These are phyloP conservation scores for Ischnus inquisitorius DNA, from an alignment of 2,888 invertebrate genomes.

Conservation along the genomic window DNA sequence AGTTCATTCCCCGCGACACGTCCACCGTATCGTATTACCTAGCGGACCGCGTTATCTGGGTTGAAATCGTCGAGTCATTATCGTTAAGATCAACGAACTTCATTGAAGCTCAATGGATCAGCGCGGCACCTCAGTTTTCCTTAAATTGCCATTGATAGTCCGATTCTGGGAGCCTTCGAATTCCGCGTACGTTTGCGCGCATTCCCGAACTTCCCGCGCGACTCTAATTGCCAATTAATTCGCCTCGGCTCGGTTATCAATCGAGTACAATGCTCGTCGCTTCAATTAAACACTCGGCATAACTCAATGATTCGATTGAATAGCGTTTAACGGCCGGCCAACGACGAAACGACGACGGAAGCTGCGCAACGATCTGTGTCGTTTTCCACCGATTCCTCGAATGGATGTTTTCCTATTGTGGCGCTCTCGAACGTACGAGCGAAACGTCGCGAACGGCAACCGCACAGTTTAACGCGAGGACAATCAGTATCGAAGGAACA, in stretches of 20 bases:
- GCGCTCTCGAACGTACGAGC: background rate
- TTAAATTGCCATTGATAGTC: background rate
- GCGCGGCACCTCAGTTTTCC: constrained; percentile 10
- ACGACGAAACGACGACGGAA: too few relatives aligned
- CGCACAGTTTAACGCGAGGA: background rate
- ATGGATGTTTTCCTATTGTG: background rate
- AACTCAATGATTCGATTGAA: constrained; percentile 59
- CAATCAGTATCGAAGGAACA: background rate
- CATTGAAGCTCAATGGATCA: background rate
- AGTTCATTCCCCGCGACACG: too few relatives aligned
- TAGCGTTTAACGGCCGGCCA: background rate
- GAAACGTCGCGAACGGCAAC: background rate
- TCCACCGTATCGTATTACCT: too few relatives aligned
- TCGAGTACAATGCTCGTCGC: constrained; percentile 52
- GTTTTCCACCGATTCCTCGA: background rate
- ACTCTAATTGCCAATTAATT: constrained; percentile 71
- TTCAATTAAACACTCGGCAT: constrained; percentile 67
- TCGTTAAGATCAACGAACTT: constrained; percentile 29
- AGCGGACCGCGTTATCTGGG: background rate
- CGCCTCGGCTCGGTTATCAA: constrained; percentile 39
- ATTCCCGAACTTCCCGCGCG: background rate
- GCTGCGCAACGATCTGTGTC: background rate
- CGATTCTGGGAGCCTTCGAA: background rate
- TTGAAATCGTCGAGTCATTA: background rate
- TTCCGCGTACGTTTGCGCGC: background rate